Base-by-base conservation (phyloP, 1,140 invertebrate species). In the Oncopodura yosiiana region DNA sequence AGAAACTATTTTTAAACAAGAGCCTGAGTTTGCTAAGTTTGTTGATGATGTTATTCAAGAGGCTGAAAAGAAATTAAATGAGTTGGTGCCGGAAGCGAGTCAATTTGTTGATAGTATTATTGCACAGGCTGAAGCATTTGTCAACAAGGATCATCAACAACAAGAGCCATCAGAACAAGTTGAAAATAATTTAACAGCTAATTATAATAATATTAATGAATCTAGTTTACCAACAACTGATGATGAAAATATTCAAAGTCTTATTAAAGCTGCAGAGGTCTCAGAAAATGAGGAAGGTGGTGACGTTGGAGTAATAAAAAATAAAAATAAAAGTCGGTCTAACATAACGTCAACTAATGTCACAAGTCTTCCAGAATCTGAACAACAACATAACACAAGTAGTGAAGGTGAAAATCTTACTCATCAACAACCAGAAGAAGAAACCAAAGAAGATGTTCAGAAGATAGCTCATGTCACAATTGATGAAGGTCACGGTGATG, bases 1-100 rank as follows among this genome's bases (percentile, higher is more conserved):
- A 38, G 61, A 62, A 37, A 36, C 27, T 12, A 62, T 62, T 27
- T 56, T 62, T 29, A 30, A 43, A 38, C 53, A 53, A 26, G 49
- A 58, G 26, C 56, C 61, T 12, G 44, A 50, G 23, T 42, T 59
- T 30, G 16, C 37, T 5, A 14, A 43, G 8, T 55, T 55, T 48
- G 58, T 56, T 5, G 48, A 54, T 27, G 26, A 21, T 9, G 24
- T 56, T n/a, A 21, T 50, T 18, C 23, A 24, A 9, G 39, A 42
- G n/a, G 48, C 54, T 6, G 48, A 50, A 21, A 23, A 3, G 11
- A 44, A 19, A 19, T 16, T 49, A 4, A 42, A 45, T 9, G 52
- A 16, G 8, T 4, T 43, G 37, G 50, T 43, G 19, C 8, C 14
- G 3, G 41, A 36, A 30, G 36, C 56, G 23, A 19, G 38, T 5